Evolutionary conservation across 2,113 vertebrate genomes (phyloP).

Genomic region (Dicentrarchus labrax): DNA sequence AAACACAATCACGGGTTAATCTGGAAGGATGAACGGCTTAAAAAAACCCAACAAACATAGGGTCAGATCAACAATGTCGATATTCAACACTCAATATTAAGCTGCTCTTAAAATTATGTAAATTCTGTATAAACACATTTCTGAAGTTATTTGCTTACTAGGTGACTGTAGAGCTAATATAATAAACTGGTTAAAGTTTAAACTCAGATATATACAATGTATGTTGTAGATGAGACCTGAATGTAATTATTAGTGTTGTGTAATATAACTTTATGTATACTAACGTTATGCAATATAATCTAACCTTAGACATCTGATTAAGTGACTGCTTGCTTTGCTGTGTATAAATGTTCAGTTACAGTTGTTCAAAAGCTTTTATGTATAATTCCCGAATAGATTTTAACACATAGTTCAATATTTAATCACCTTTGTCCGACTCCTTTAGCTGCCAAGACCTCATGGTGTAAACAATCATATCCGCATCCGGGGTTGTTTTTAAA

Average conservation of each 20-base stretch:
- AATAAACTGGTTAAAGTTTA: constrained; percentile 20
- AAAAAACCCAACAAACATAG: no score
- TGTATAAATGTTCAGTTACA: constrained; percentile 21
- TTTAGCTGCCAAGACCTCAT: background rate
- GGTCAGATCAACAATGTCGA: constrained; percentile 3
- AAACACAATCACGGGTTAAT: background rate
- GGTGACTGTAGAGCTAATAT: background rate
- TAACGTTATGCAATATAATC: constrained; percentile 33
- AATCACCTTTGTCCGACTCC: background rate
- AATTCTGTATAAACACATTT: constrained; percentile 47
- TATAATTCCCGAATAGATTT: background rate
- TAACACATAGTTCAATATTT: background rate
- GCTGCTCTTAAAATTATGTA: constrained; percentile 40
- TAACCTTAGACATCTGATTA: constrained; percentile 11
- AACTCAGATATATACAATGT: constrained; percentile 28
- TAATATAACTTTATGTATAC: constrained; percentile 24
- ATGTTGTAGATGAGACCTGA: constrained; percentile 32
- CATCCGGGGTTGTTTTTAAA: background rate
- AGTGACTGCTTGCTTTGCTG: constrained; percentile 32
- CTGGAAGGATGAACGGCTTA: background rate
- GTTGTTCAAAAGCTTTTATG: constrained; percentile 1
- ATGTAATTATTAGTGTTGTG: constrained; percentile 35
- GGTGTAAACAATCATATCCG: no score
- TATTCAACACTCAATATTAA: background rate
- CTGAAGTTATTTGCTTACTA: constrained; percentile 32